Evolutionary conservation across 2,888 invertebrate genomes (phyloP).

Genomic region (Drosophila anomalata): DNA sequence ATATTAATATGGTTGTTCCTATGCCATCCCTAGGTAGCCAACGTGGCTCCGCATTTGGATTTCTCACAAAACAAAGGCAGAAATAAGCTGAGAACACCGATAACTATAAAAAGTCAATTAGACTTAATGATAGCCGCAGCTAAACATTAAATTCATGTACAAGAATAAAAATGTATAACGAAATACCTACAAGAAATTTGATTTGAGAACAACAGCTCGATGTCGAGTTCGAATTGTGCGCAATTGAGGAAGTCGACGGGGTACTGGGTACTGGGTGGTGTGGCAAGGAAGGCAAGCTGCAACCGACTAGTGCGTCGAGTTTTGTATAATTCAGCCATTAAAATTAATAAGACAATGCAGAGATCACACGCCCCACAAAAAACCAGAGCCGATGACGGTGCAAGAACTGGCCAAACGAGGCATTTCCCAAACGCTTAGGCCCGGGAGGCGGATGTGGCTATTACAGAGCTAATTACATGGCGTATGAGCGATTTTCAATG

Average conservation of each 20-base stretch:
- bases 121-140: constrained; percentile 74
- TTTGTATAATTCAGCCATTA: constrained; percentile 62
- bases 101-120: constrained; percentile 74
- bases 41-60: constrained; percentile 12
- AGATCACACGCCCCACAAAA: constrained; percentile 50
- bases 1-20: neutral
- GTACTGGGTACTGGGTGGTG: constrained; percentile 21
- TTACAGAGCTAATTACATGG: constrained; percentile 52
- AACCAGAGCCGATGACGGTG: constrained; percentile 7
- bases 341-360: constrained; percentile 66
- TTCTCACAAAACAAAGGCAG: constrained; percentile 30
- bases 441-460: constrained; percentile 46
- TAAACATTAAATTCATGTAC: constrained; percentile 67
- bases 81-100: constrained; percentile 50
- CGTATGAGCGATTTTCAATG: constrained; percentile 56
- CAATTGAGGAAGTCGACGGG: constrained; percentile 70
- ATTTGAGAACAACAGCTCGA: constrained; percentile 24
- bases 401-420: constrained; percentile 42
- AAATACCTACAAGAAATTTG: constrained; percentile 27
- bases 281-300: constrained; percentile 19
- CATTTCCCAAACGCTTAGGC: constrained; percentile 30
- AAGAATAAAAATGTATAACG: constrained; percentile 17
- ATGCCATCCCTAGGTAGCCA: constrained; percentile 20
- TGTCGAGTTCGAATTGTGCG: constrained; percentile 58
- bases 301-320: constrained; percentile 32